A percentile compares a stretch with the other conserved stretches of the same genome.
Evolutionary conservation across 2,888 invertebrate genomes (phyloP).

Genomic region (Acleris sparsana): DNA sequence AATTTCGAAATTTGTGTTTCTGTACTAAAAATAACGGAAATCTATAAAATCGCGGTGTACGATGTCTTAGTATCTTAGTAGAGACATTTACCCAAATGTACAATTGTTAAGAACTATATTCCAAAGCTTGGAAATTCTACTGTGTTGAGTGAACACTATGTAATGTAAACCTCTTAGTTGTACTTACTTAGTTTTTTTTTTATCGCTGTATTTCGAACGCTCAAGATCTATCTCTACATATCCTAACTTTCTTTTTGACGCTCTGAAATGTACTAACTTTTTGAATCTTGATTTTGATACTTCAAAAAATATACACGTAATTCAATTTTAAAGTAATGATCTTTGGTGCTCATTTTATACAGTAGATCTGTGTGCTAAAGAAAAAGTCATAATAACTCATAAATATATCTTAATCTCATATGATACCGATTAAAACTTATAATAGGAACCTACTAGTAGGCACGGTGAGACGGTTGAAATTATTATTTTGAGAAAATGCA

Average conservation of each 20-base stretch:
- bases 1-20: too few relatives aligned
- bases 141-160: conserved; percentile 61
- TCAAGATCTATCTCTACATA: conserved; percentile 37
- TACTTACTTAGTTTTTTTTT: conserved; percentile 17
- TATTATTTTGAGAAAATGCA: conserved; percentile 74
- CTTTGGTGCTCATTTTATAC: conserved; percentile 67
- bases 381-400: conserved; percentile 42
- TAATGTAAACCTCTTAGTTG: conserved; percentile 32
- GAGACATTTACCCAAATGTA: conserved; percentile 44
- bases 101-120: conserved; percentile 46
- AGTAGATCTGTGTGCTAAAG: conserved; percentile 55
- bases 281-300: conserved; percentile 37
- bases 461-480: conserved; percentile 50
- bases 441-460: conserved; percentile 45
- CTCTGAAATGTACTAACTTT: conserved; percentile 36
- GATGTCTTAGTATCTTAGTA: conserved; percentile 47
- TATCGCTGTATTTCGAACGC: conserved; percentile 38
- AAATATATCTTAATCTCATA: conserved; percentile 39
- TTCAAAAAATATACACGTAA: conserved; percentile 32
- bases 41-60: too few relatives aligned
- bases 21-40: too few relatives aligned
- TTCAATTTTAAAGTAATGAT: conserved; percentile 38
- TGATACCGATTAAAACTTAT: conserved; percentile 26
- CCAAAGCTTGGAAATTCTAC: conserved; percentile 53
- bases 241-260: conserved; percentile 31